These are phyloP conservation scores for Erynnis tages DNA, from an alignment of 2,888 invertebrate species.

Conservation along the genomic window DNA sequence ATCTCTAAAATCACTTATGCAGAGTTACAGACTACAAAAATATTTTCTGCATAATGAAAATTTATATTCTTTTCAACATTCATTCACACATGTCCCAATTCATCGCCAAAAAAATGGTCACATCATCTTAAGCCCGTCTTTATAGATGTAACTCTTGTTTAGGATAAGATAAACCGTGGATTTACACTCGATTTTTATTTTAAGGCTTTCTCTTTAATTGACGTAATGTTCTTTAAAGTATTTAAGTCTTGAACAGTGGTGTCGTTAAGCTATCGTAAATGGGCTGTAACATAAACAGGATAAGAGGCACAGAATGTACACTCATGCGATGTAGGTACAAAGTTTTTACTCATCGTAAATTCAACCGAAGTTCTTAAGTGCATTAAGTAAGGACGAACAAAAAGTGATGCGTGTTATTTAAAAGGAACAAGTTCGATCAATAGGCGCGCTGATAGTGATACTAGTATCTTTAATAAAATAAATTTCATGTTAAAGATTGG, in stretches of 20 bases:
- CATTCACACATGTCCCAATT: too few relatives aligned
- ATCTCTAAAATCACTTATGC: too few relatives aligned
- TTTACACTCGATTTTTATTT: slow-evolving; percentile 51
- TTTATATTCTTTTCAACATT: too few relatives aligned
- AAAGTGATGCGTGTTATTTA: slow-evolving; percentile 9
- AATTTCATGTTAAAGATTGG: too few relatives aligned
- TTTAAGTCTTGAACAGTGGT: slow-evolving; percentile 53
- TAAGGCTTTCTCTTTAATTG: slow-evolving; percentile 62
- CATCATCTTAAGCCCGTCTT: too few relatives aligned
- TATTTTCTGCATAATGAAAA: too few relatives aligned
- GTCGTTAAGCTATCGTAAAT: slow-evolving; percentile 44
- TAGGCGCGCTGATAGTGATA: background rate
- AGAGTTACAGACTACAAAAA: too few relatives aligned
- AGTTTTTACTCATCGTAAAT: slow-evolving; percentile 24
- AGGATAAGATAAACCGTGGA: slow-evolving; percentile 54
- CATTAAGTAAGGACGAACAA: slow-evolving; percentile 21
- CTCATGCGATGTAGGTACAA: slow-evolving; percentile 16
- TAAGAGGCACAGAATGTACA: slow-evolving; percentile 17
- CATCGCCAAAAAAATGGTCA: too few relatives aligned
- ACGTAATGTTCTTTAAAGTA: slow-evolving; percentile 41
- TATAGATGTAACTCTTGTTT: slow-evolving; percentile 47
- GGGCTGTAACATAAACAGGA: slow-evolving; percentile 23
- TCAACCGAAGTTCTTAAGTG: slow-evolving; percentile 21
- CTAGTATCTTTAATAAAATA: too few relatives aligned
- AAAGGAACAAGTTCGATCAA: slow-evolving; percentile 6